phyloP scores from a whole-genome alignment of 1,140 invertebrate genomes.

The Tigriopus japonicus region DNA sequence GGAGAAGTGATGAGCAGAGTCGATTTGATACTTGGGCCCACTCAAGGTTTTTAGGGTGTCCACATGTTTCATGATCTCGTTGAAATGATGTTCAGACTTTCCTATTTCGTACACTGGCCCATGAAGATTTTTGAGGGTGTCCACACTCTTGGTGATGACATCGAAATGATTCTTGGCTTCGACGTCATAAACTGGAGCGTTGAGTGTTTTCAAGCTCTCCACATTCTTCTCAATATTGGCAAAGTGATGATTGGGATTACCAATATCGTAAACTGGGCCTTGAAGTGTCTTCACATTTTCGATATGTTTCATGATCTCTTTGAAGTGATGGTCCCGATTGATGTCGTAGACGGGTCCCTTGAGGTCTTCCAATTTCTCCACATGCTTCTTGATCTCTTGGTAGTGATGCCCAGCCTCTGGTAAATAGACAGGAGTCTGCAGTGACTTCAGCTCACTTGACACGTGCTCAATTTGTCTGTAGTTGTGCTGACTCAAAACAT shows the following conservation, averaged over 20 bases:
- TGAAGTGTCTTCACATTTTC: constrained; percentile 4
- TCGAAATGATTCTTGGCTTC: constrained; percentile 7
- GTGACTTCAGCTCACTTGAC: constrained; percentile 11
- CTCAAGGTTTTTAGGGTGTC: constrained; percentile 5
- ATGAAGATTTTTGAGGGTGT: constrained; percentile 4
- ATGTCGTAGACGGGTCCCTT: constrained; percentile 12
- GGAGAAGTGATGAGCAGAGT: constrained; percentile 6
- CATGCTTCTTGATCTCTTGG: constrained; percentile 10
- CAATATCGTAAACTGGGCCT: constrained; percentile 13
- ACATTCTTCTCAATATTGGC: constrained; percentile 9
- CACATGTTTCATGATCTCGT: constrained; percentile 1
- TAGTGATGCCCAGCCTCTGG: constrained; percentile 13
- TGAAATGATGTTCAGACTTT: constrained; percentile 9
- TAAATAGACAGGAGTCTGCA: constrained; percentile 5
- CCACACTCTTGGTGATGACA: constrained; percentile 3
- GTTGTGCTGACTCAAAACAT: constrained; percentile 10
- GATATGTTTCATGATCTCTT: constrained; percentile 7
- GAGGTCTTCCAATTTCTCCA: constrained; percentile 9
- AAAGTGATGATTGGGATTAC: constrained; percentile 4
- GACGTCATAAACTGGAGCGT: constrained; percentile 6
- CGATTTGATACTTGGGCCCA: constrained; percentile 12
- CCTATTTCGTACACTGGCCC: constrained; percentile 13
- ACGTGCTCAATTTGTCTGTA: constrained; percentile 6
- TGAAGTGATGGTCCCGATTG: constrained; percentile 13
- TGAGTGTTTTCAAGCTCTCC: constrained; percentile 5